A percentile compares a stretch with the other conserved stretches of the same genome.
Conservation (phyloP, 2,113 vertebrate genomes). For the Rhea pennata region DNA sequence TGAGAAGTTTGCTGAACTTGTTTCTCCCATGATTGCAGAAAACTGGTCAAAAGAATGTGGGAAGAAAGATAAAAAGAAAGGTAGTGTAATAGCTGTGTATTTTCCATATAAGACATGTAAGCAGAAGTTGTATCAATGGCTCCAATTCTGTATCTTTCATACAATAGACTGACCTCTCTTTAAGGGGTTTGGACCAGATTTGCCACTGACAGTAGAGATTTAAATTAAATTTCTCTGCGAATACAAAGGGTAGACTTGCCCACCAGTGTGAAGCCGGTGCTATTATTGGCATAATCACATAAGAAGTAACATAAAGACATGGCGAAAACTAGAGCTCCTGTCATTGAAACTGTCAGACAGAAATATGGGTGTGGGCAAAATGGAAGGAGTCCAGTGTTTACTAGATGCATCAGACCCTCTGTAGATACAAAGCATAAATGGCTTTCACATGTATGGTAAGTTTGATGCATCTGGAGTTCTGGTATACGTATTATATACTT, state of each 20-base stretch:
- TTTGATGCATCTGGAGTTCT: not conserved
- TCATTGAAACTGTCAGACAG: not conserved
- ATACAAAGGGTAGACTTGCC: not conserved
- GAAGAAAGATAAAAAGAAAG: conserved; percentile 60
- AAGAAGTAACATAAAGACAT: not conserved
- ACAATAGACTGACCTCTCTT: not conserved
- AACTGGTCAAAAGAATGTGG: conserved; percentile 84
- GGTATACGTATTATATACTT: not conserved
- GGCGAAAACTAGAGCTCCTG: not conserved
- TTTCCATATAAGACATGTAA: not conserved
- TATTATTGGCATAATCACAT: not conserved
- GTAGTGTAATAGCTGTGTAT: conserved; percentile 39
- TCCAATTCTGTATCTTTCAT: not conserved
- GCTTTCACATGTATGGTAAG: not conserved
- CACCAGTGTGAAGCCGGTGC: not conserved
- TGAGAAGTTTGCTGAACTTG: conserved; percentile 78
- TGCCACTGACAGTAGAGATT: not conserved
- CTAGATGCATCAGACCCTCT: not conserved
- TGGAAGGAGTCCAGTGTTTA: not conserved
- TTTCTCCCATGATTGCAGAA: conserved; percentile 77
- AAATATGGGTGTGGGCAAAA: not conserved
- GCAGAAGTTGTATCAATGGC: not conserved
- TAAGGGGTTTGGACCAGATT: not conserved
- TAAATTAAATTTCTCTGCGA: not conserved
- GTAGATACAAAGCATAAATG: not conserved